Conservation (phyloP, 2,888 invertebrate genomes). For the Hanleya hanleyi region DNA sequence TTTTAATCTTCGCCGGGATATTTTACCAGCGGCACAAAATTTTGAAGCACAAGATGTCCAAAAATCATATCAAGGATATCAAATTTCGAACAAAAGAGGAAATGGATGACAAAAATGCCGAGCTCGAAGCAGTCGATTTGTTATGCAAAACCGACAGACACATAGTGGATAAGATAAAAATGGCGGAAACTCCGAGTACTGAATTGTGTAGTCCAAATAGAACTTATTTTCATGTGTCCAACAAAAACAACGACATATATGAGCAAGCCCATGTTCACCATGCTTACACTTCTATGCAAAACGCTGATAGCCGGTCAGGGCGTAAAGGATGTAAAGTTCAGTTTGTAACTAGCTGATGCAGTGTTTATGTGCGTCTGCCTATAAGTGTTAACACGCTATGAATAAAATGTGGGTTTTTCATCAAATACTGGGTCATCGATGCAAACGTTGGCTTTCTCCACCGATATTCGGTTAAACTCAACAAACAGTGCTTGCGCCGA, state of each 20-base stretch:
- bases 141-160: background rate
- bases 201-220: background rate
- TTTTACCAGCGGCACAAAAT: slow-evolving; percentile 81
- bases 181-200: background rate
- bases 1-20: slow-evolving; percentile 92
- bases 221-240: background rate
- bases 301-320: background rate
- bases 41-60: background rate
- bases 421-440: no score
- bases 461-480: no score
- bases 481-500: no score
- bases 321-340: slow-evolving; percentile 3
- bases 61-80: background rate
- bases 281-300: slow-evolving; percentile 7
- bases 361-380: no score
- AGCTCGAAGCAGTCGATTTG: slow-evolving; percentile 4
- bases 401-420: no score
- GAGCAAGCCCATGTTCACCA: background rate
- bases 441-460: no score
- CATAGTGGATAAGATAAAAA: background rate
- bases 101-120: background rate
- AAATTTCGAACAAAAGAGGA: background rate
- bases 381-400: no score
- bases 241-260: background rate
- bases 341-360: slow-evolving; percentile 2